Conservation (phyloP, 2,888 invertebrate genomes). For the Octonoba sinensis region DNA sequence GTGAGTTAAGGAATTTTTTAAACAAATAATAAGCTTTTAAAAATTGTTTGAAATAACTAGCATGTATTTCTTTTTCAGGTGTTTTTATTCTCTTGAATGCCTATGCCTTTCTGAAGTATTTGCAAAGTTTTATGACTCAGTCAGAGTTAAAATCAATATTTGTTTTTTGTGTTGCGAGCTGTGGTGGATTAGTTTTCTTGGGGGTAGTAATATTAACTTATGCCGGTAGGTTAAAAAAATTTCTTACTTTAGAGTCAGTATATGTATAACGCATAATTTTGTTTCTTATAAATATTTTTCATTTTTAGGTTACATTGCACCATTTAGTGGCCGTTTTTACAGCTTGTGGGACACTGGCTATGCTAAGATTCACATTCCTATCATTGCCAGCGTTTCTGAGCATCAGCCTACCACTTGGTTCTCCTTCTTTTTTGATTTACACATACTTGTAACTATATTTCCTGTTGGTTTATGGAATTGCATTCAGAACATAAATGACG, state of each 20-base stretch:
- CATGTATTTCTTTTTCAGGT: conserved; percentile 75
- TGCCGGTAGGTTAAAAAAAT: conserved; percentile 74
- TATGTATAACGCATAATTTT: not conserved
- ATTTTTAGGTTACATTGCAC: conserved; percentile 85
- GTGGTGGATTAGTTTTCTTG: conserved; percentile 85
- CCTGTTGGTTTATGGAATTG: conserved; percentile 99
- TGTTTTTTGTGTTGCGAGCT: conserved; percentile 78
- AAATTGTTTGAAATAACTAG: too few relatives aligned
- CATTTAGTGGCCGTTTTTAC: conserved; percentile 97
- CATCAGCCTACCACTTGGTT: conserved; percentile 99
- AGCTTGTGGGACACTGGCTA: conserved; percentile 99
- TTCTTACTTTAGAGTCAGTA: not conserved
- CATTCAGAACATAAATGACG: conserved; percentile 96
- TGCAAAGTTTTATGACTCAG: conserved; percentile 88
- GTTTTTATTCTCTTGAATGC: conserved; percentile 95
- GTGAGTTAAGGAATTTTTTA: too few relatives aligned
- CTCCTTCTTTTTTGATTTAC: conserved; percentile 98
- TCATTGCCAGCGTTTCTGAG: conserved; percentile 98
- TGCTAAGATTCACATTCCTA: conserved; percentile 99
- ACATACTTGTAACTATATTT: conserved; percentile 95
- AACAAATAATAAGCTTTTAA: too few relatives aligned
- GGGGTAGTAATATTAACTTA: conserved; percentile 91
- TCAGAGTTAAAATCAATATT: conserved; percentile 91
- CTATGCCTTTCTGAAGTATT: conserved; percentile 85
- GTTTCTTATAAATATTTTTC: not conserved